These are phyloP conservation scores for Baccha elongata DNA, from an alignment of 2,888 invertebrate genomes.

Conservation along the genomic window DNA sequence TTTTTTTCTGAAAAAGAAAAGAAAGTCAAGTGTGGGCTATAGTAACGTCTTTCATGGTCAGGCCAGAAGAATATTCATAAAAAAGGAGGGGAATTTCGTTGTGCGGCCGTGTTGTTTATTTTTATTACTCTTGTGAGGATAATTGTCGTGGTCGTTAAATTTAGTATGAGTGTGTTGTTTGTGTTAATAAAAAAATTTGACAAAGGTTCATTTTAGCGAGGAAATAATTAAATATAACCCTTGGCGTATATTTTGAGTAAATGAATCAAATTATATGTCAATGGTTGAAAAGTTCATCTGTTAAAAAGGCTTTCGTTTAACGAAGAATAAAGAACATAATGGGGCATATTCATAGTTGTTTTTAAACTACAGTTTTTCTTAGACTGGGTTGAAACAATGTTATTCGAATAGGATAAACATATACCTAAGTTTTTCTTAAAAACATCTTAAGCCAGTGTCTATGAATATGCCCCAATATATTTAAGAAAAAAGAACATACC, in stretches of 20 bases:
- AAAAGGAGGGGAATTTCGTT: slow-evolving; percentile 1
- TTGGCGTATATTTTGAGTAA: slow-evolving; percentile 26
- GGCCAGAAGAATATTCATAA: neutral
- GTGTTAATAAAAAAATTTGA: neutral
- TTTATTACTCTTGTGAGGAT: slow-evolving; percentile 60
- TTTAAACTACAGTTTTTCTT: too few relatives aligned
- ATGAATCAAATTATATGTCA: slow-evolving; percentile 58
- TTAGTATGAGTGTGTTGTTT: slow-evolving; percentile 38
- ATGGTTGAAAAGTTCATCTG: slow-evolving; percentile 35
- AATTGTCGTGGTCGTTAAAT: slow-evolving; percentile 66
- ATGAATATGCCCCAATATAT: too few relatives aligned
- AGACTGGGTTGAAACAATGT: too few relatives aligned
- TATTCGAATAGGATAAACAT: too few relatives aligned
- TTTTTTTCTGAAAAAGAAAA: neutral
- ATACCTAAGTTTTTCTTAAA: too few relatives aligned
- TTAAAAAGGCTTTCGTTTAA: neutral
- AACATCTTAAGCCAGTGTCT: too few relatives aligned
- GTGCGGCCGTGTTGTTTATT: slow-evolving; percentile 44
- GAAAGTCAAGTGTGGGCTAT: slow-evolving; percentile 60
- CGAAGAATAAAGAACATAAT: neutral
- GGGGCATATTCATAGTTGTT: too few relatives aligned
- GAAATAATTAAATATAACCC: slow-evolving; percentile 64
- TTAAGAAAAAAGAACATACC: too few relatives aligned
- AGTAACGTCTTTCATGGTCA: slow-evolving; percentile 35
- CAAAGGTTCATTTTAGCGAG: slow-evolving; percentile 9